These are phyloP conservation scores for Nyctibius bracteatus DNA, from an alignment of 2,113 vertebrate species.

Conservation along the genomic window DNA sequence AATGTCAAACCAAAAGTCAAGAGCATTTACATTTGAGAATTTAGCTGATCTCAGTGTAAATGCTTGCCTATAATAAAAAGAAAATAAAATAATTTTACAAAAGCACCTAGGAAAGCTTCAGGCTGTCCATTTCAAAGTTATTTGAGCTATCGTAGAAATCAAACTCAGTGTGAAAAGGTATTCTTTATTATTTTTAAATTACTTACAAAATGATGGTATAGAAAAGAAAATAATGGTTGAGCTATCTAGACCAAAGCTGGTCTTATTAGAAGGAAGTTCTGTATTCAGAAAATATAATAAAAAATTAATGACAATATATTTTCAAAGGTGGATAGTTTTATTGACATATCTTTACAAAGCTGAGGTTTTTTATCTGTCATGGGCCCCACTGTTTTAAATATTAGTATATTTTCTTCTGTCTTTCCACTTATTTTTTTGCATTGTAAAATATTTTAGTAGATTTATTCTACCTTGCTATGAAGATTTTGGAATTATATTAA, in stretches of 20 bases:
- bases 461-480: background rate
- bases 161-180: background rate
- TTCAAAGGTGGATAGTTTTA: background rate
- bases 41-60: background rate
- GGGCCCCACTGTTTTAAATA: background rate
- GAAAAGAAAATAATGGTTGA: background rate
- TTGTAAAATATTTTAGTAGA: background rate
- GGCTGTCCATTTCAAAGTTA: background rate
- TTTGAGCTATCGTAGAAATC: background rate
- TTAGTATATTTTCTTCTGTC: background rate
- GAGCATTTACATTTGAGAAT: background rate
- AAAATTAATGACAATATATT: background rate
- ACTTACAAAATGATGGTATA: background rate
- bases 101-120: background rate
- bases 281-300: background rate
- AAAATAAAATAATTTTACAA: background rate
- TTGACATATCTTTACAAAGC: background rate
- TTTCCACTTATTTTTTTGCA: background rate
- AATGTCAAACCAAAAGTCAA: background rate
- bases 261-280: background rate
- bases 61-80: background rate
- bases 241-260: fast-evolving
- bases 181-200: background rate
- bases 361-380: background rate
- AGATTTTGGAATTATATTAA: background rate